phyloP scores from a whole-genome alignment of 2,113 vertebrate species.

The Vanacampus margaritifer region DNA sequence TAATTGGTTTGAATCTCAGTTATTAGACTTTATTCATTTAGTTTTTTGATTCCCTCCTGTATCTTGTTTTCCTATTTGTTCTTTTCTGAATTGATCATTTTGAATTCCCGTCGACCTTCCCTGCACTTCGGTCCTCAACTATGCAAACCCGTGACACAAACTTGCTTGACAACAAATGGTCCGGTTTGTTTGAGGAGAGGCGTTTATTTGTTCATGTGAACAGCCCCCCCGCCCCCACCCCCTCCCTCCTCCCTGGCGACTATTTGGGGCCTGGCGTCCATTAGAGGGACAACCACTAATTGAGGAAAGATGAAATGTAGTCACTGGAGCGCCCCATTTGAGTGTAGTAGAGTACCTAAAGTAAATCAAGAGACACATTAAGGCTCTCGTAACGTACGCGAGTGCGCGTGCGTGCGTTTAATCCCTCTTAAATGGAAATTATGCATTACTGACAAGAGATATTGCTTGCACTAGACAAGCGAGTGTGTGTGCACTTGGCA shows the following conservation, averaged over 20 bases:
- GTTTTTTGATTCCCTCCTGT: too few species aligned
- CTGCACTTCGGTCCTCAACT: too few species aligned
- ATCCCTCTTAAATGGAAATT: slow-evolving; percentile 63
- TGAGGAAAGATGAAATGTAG: not conserved
- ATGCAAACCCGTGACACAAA: too few species aligned
- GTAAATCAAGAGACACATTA: slow-evolving; percentile 56
- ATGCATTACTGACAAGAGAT: slow-evolving; percentile 63
- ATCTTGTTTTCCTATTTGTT: too few species aligned
- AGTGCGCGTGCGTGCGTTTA: slow-evolving; percentile 40
- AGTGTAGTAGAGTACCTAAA: slow-evolving; percentile 30
- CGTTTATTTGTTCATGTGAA: not conserved
- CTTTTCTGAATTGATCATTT: too few species aligned
- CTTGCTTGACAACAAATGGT: too few species aligned
- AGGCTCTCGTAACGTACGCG: slow-evolving; percentile 29
- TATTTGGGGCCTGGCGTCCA: not conserved
- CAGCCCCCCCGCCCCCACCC: not conserved
- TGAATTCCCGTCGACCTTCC: too few species aligned
- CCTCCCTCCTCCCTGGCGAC: too few species aligned
- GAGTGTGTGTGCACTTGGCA: slow-evolving; percentile 52
- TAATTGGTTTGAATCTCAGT: too few species aligned
- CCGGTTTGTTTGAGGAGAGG: not conserved
- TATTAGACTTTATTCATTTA: too few species aligned
- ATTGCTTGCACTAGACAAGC: slow-evolving; percentile 63
- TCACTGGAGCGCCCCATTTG: slow-evolving; percentile 8
- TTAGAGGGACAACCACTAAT: not conserved